A percentile compares a stretch with the other conserved stretches of the same genome.
Conservation (phyloP, 2,113 vertebrate species). For the Vulpes vulpes region DNA sequence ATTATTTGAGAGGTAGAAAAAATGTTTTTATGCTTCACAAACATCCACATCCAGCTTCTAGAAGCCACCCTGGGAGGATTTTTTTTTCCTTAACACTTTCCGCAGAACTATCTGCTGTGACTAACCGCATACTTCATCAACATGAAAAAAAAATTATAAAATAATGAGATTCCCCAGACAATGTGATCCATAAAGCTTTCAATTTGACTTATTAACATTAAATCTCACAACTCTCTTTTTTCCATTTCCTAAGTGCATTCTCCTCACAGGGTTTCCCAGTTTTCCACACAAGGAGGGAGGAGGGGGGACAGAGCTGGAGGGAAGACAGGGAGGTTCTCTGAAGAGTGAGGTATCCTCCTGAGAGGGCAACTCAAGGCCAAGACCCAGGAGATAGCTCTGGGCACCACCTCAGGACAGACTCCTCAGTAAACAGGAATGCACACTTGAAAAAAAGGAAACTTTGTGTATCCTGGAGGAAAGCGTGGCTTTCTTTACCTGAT, state of each 20-base stretch:
- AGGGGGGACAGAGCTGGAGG: not conserved
- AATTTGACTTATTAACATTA: slow-evolving; percentile 60
- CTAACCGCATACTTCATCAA: slow-evolving; percentile 54
- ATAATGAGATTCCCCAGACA: slow-evolving; percentile 57
- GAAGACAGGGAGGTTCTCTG: not conserved
- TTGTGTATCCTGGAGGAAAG: not conserved
- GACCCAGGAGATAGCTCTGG: not conserved
- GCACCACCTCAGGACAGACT: not conserved
- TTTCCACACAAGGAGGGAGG: not conserved
- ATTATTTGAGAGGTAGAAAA: slow-evolving; percentile 18
- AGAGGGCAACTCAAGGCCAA: not conserved
- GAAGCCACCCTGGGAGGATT: not conserved
- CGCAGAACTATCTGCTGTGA: slow-evolving; percentile 35
- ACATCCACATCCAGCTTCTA: not conserved
- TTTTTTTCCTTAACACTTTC: slow-evolving; percentile 35
- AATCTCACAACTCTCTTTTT: not conserved
- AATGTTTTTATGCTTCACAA: slow-evolving; percentile 19
- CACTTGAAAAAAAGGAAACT: not conserved
- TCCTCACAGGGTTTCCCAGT: not conserved
- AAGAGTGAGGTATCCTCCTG: not conserved
- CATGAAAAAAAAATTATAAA: slow-evolving; percentile 61
- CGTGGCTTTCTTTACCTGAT: not conserved
- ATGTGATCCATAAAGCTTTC: slow-evolving; percentile 39
- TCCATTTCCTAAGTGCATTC: not conserved
- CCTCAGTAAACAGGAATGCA: not conserved